Evolutionary conservation across 2,888 invertebrate species (phyloP).

Genomic region (Xestia ashworthii): DNA sequence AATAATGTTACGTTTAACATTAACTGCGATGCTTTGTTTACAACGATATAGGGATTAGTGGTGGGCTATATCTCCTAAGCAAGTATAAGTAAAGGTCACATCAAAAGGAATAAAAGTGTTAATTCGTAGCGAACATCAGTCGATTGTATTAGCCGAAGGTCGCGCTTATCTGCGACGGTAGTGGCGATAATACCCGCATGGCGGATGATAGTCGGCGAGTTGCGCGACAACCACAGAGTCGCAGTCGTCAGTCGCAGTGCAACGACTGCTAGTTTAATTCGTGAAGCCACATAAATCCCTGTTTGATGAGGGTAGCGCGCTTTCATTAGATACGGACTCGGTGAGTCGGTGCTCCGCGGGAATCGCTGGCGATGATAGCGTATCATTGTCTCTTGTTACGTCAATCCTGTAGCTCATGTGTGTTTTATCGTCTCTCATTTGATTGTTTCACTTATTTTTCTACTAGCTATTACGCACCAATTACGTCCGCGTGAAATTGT

Average conservation of each 20-base stretch:
- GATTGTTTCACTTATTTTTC: conserved; percentile 23
- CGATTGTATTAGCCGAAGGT: conserved; percentile 67
- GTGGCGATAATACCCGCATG: conserved; percentile 78
- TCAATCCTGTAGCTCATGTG: conserved; percentile 44
- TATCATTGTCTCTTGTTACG: conserved; percentile 55
- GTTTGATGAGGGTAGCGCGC: conserved; percentile 78
- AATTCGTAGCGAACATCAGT: conserved; percentile 53
- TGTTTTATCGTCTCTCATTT: conserved; percentile 34
- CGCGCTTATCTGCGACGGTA: conserved; percentile 73
- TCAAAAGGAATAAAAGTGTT: conserved; percentile 57
- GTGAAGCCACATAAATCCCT: conserved; percentile 77
- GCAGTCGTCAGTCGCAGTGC: conserved; percentile 61
- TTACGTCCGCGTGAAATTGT: no score
- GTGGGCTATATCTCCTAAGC: conserved; percentile 23
- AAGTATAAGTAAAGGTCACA: conserved; percentile 35
- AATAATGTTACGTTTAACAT: conserved; percentile 9
- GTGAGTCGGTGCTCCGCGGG: conserved; percentile 66
- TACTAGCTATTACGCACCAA: not conserved
- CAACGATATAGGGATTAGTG: conserved; percentile 22
- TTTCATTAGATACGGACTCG: conserved; percentile 76
- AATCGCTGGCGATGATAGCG: conserved; percentile 63
- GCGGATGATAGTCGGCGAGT: conserved; percentile 61
- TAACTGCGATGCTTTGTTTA: conserved; percentile 2
- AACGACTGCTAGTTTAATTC: conserved; percentile 77
- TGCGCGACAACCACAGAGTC: conserved; percentile 53